These are phyloP conservation scores for Bos javanicus DNA, from an alignment of 2,113 vertebrate genomes.

Conservation along the genomic window DNA sequence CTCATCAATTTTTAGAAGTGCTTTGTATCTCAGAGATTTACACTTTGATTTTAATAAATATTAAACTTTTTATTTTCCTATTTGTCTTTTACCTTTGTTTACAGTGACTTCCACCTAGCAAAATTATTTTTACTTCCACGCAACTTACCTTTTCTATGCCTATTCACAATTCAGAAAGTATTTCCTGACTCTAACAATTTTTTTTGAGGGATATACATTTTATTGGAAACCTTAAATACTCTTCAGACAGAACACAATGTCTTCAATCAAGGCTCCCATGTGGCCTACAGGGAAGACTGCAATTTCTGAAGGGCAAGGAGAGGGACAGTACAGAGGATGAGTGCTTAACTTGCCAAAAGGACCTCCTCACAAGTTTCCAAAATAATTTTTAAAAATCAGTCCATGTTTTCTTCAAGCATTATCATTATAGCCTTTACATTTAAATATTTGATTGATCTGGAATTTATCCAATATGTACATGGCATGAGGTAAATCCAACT, in stretches of 20 bases:
- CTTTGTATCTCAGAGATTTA: background rate
- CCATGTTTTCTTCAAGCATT: background rate
- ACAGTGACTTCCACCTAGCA: slow-evolving; percentile 3
- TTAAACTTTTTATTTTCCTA: background rate
- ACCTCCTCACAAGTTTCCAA: background rate
- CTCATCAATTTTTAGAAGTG: background rate
- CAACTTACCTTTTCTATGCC: background rate
- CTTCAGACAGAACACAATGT: background rate
- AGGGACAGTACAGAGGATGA: background rate
- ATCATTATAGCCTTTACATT: background rate
- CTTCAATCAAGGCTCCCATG: background rate
- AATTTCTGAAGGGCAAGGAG: background rate
- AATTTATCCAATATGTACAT: slow-evolving; percentile 2
- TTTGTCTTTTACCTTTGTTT: slow-evolving; percentile 5
- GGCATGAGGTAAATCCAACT: background rate
- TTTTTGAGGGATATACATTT: background rate
- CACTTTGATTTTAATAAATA: background rate
- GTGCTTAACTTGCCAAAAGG: background rate
- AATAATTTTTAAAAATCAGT: background rate
- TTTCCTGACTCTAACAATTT: background rate
- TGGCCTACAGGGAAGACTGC: background rate
- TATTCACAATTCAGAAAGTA: background rate
- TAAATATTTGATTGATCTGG: background rate
- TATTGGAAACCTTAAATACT: background rate
- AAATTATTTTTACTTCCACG: background rate